phyloP scores from a whole-genome alignment of 2,888 invertebrate species.

The Mythimna vitellina region DNA sequence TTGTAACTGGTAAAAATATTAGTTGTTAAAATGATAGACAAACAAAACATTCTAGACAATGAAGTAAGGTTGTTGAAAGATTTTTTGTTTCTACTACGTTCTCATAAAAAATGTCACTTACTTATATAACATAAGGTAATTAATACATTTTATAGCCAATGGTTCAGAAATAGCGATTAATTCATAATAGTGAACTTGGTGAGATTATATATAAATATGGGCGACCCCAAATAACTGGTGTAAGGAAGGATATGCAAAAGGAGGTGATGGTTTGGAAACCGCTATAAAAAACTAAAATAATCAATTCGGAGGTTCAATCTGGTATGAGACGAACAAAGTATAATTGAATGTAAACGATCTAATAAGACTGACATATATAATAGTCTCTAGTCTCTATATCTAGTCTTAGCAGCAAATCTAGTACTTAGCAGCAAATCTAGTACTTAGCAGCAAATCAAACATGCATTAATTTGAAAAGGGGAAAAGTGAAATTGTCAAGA shows the following conservation, averaged over 20 bases:
- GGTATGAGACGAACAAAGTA: too few species aligned
- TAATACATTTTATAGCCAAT: too few species aligned
- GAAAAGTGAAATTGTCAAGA: not conserved
- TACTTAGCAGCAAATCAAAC: not conserved
- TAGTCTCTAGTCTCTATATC: too few species aligned
- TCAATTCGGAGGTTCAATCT: too few species aligned
- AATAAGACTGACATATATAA: not conserved
- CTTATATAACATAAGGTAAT: too few species aligned
- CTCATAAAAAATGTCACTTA: not conserved
- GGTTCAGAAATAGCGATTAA: not conserved
- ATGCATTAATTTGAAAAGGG: not conserved
- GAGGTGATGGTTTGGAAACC: too few species aligned
- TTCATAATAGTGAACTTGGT: not conserved
- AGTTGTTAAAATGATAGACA: conserved; percentile 6
- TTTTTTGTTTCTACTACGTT: conserved; percentile 4
- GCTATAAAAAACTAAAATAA: too few species aligned
- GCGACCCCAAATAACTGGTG: not conserved
- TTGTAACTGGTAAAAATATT: conserved; percentile 13
- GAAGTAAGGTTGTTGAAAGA: not conserved
- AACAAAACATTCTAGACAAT: not conserved
- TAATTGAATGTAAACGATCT: too few species aligned
- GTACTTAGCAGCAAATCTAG: not conserved
- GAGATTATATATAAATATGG: too few species aligned
- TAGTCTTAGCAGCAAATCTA: too few species aligned
- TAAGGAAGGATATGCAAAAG: not conserved